These are phyloP conservation scores for Tringa solitaria DNA, from an alignment of 2,113 vertebrate species.

Conservation along the genomic window DNA sequence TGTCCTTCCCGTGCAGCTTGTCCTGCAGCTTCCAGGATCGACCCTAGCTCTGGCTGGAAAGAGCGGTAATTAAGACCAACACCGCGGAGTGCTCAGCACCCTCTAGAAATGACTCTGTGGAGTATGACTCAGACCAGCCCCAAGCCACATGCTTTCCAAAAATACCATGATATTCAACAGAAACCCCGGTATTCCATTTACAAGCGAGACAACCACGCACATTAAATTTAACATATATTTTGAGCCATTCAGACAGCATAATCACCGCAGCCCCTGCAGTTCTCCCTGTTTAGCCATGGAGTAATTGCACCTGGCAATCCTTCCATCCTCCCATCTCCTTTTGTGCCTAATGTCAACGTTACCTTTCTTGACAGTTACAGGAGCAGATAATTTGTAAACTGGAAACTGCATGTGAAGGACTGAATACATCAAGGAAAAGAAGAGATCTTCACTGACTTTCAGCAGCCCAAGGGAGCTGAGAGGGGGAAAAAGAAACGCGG, in stretches of 20 bases:
- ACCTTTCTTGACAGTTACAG: not conserved
- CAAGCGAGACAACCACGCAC: not conserved
- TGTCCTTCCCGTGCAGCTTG: not conserved
- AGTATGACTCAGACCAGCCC: not conserved
- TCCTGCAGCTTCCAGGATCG: not conserved
- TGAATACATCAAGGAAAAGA: not conserved
- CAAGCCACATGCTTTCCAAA: not conserved
- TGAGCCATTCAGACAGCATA: not conserved
- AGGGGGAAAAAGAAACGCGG: fast-evolving
- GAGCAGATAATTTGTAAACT: not conserved
- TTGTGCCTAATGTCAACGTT: not conserved
- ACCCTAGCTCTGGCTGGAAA: too few species aligned
- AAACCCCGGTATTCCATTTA: not conserved
- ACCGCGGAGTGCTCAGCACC: not conserved
- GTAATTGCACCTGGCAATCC: not conserved
- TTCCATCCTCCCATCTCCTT: not conserved
- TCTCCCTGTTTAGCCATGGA: not conserved
- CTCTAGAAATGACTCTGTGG: not conserved
- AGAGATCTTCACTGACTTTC: not conserved
- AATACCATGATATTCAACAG: not conserved
- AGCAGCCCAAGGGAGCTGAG: not conserved
- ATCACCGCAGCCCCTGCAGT: not conserved
- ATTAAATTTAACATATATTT: not conserved
- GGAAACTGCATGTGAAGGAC: not conserved
- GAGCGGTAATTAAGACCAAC: not conserved